Evolutionary conservation across 2,797 vertebrate genomes (phyloP).

Genomic region (Sebastes taczanowskii): DNA sequence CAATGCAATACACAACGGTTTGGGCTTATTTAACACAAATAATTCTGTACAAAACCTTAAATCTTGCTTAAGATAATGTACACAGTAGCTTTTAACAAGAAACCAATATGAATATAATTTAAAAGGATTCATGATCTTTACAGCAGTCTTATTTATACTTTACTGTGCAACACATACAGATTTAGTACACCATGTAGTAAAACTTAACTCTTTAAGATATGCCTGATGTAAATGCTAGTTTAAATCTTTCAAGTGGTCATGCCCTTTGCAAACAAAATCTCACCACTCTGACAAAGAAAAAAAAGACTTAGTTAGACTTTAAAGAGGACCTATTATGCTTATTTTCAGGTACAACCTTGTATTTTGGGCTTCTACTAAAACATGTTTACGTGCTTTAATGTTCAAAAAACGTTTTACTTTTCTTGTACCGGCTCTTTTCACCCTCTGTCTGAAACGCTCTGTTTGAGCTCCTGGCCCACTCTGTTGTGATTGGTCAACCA

Average conservation of each 20-base stretch:
- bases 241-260: not conserved
- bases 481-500: too few species aligned
- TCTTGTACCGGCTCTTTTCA: too few species aligned
- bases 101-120: not conserved
- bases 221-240: not conserved
- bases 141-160: constrained; percentile 21
- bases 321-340: too few species aligned
- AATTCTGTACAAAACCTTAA: constrained; percentile 15
- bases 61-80: constrained; percentile 32
- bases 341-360: too few species aligned
- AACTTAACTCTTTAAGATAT: not conserved
- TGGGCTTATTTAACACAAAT: constrained; percentile 3
- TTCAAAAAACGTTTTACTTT: too few species aligned
- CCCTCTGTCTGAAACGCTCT: too few species aligned
- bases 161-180: constrained; percentile 27
- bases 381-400: too few species aligned
- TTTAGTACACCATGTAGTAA: not conserved
- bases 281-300: not conserved
- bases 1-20: constrained; percentile 14
- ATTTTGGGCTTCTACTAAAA: accelerated
- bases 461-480: too few species aligned
- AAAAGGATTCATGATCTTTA: not conserved
- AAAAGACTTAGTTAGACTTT: not conserved
- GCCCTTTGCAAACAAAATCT: not conserved
- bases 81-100: not conserved